Evolutionary conservation across 1,140 invertebrate genomes (phyloP).

Genomic region (Papilio polyxenes): DNA sequence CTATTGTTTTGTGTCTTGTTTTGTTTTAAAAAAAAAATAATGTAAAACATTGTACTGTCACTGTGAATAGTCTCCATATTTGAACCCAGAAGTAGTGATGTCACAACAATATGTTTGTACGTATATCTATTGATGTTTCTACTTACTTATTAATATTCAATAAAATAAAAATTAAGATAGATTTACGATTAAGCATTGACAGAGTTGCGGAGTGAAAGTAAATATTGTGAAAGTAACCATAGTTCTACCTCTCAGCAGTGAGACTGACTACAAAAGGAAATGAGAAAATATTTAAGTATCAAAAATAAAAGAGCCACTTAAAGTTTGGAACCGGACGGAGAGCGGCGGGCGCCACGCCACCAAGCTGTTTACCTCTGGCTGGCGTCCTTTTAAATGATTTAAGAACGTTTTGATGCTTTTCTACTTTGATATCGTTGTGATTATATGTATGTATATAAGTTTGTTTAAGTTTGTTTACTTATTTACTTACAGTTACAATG

Average conservation of each 20-base stretch:
- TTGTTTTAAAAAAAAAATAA: background rate
- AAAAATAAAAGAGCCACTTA: constrained; percentile 21
- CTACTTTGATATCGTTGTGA: background rate
- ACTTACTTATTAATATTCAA: too few species aligned
- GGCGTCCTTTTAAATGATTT: background rate
- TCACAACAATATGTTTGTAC: too few species aligned
- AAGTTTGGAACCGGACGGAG: background rate
- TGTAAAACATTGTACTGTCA: background rate
- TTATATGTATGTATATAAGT: background rate
- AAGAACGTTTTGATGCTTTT: background rate
- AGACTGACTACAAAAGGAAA: constrained; percentile 11
- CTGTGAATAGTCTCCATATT: background rate
- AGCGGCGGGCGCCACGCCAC: background rate
- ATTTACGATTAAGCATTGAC: constrained; percentile 25
- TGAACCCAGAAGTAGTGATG: background rate
- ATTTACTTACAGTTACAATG: background rate
- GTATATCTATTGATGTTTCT: too few species aligned
- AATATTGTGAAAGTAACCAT: constrained; percentile 54
- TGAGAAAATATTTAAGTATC: constrained; percentile 18
- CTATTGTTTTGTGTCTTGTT: background rate
- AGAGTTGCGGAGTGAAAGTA: constrained; percentile 53
- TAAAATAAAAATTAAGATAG: background rate
- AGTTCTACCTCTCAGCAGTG: constrained; percentile 21
- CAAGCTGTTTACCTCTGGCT: background rate
- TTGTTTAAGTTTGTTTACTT: background rate